A percentile compares a stretch with the other conserved stretches of the same genome.
Conservation (phyloP, 2,888 invertebrate genomes). For the Alentia gelatinosa region DNA sequence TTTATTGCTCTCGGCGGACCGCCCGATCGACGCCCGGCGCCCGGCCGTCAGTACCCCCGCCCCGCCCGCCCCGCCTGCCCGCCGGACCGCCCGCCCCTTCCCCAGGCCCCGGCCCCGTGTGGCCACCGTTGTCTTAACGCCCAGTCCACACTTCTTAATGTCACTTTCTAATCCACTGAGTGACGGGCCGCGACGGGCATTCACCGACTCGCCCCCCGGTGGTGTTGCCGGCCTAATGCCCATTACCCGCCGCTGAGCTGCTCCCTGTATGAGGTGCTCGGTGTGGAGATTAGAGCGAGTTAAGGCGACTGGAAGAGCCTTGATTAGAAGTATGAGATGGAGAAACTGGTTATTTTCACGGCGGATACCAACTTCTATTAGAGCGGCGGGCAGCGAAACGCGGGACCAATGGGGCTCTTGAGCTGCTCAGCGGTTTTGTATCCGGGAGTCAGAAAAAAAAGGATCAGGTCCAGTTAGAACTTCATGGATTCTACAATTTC, state of each 20-base stretch:
- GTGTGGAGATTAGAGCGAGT: not conserved
- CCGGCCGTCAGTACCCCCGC: not conserved
- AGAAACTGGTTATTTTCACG: constrained; percentile 17
- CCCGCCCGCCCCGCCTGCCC: not conserved
- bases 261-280: not conserved
- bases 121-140: constrained; percentile 29
- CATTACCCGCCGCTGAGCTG: constrained; percentile 31
- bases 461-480: no score
- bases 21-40: not conserved
- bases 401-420: not conserved
- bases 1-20: constrained; percentile 36
- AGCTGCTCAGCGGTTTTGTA: not conserved
- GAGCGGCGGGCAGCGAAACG: not conserved
- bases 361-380: constrained; percentile 17
- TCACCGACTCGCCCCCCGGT: not conserved
- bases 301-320: not conserved
- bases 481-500: no score
- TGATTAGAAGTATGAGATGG: constrained; percentile 37
- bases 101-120: not conserved
- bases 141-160: constrained; percentile 43
- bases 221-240: not conserved
- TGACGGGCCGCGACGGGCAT: constrained; percentile 25
- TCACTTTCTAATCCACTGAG: constrained; percentile 48
- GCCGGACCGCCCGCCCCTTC: not conserved
- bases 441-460: no score